Percentiles rank a stretch among this genome's conserved stretches.
phyloP scores from a whole-genome alignment of 2,888 invertebrate species.

The Drosophila eohydei region DNA sequence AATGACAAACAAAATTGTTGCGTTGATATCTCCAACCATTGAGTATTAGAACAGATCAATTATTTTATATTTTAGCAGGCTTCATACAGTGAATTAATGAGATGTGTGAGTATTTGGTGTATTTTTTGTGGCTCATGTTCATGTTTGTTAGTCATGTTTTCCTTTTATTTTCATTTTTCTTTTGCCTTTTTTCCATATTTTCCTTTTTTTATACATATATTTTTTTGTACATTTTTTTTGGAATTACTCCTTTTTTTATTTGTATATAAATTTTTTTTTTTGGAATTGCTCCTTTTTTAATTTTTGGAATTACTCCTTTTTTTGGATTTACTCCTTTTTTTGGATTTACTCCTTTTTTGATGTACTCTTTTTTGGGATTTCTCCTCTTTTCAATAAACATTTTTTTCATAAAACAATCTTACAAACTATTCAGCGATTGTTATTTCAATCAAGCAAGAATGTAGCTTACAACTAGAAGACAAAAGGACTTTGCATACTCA shows the following conservation, averaged over 20 bases:
- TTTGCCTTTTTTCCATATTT: conserved; percentile 41
- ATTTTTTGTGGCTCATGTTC: conserved; percentile 9
- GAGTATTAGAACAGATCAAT: conserved; percentile 32
- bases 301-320: conserved; percentile 37
- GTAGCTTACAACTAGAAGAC: conserved; percentile 18
- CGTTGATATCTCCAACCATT: conserved; percentile 51
- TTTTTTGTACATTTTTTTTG: conserved; percentile 27
- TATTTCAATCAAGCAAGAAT: conserved; percentile 34
- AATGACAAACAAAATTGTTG: conserved; percentile 13
- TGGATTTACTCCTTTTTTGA: conserved; percentile 37
- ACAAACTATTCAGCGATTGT: conserved; percentile 47
- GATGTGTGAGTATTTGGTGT: conserved; percentile 42
- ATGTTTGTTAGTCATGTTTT: conserved; percentile 29
- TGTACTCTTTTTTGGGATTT: conserved; percentile 53
- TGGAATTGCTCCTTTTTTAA: conserved; percentile 44
- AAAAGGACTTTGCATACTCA: conserved; percentile 68
- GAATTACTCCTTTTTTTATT: conserved; percentile 31
- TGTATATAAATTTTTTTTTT: conserved; percentile 27
- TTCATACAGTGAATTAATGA: conserved; percentile 42
- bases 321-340: conserved; percentile 54
- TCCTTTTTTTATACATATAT: conserved; percentile 39
- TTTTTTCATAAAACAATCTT: conserved; percentile 53
- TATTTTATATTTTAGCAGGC: conserved; percentile 16
- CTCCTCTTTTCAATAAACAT: conserved; percentile 47
- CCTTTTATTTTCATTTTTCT: conserved; percentile 40